Conservation (phyloP, 64 coral and sea anemone species). For the Trachythela sp. region DNA sequence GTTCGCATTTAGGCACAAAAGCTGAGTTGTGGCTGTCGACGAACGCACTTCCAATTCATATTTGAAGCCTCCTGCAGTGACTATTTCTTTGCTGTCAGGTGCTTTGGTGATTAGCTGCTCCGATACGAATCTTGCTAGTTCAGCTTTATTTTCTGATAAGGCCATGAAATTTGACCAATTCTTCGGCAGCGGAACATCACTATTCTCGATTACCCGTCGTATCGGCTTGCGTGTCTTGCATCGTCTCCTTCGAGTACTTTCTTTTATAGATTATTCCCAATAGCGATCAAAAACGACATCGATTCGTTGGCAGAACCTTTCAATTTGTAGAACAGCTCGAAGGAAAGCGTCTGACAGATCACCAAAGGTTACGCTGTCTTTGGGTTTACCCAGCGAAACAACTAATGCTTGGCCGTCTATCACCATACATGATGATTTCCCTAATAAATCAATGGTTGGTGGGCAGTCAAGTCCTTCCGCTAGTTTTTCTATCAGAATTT, state of each 20-base stretch:
- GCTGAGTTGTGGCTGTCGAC: not conserved
- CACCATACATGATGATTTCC: not conserved
- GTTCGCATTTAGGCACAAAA: not conserved
- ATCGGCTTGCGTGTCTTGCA: slow-evolving; percentile 13
- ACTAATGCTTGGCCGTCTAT: slow-evolving; percentile 36
- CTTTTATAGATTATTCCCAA: slow-evolving; percentile 43
- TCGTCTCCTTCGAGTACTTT: slow-evolving; percentile 40
- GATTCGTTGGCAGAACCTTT: slow-evolving; percentile 32
- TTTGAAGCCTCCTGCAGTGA: not conserved
- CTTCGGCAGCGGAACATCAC: slow-evolving; percentile 36
- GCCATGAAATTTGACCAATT: slow-evolving; percentile 22
- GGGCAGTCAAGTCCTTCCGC: slow-evolving; percentile 21
- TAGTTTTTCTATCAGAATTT: slow-evolving; percentile 32
- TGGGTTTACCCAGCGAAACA: slow-evolving; percentile 3
- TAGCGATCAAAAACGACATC: slow-evolving; percentile 56
- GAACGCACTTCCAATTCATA: not conserved
- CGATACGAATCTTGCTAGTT: not conserved
- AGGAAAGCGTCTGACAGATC: slow-evolving; percentile 35
- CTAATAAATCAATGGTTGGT: not conserved
- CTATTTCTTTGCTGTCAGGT: not conserved
- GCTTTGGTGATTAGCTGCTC: not conserved
- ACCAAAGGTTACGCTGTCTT: slow-evolving; percentile 28
- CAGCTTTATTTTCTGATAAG: slow-evolving; percentile 17
- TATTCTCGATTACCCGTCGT: slow-evolving; percentile 45
- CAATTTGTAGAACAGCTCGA: slow-evolving; percentile 35